phyloP scores from a whole-genome alignment of 30 jellyfish, hydroid and myxozoan species.

The Nemopilema nomurai region DNA sequence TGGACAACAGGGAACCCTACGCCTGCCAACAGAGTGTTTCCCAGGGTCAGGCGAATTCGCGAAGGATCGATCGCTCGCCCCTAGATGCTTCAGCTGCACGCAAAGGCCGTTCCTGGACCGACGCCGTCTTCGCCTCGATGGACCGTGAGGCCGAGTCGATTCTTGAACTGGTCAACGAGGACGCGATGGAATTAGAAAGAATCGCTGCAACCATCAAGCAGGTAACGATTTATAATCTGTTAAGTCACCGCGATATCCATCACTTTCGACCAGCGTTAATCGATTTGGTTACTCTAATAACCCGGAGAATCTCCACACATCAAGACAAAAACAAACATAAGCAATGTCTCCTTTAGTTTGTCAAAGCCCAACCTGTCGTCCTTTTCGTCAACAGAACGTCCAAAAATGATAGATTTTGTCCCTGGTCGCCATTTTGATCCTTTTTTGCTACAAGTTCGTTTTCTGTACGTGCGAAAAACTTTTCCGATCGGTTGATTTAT shows the following conservation, averaged over 20 bases:
- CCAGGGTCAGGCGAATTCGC: conserved; percentile 58
- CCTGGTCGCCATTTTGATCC: not conserved
- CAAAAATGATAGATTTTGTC: no score
- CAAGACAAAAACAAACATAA: conserved; percentile 34
- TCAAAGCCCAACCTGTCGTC: no score
- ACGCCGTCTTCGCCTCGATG: conserved; percentile 69
- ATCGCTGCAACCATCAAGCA: conserved; percentile 77
- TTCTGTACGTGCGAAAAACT: not conserved
- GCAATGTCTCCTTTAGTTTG: not conserved
- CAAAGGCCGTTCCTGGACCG: conserved; percentile 59
- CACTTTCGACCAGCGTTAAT: conserved; percentile 43
- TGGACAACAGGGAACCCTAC: conserved; percentile 63
- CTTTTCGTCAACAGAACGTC: no score
- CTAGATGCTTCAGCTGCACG: conserved; percentile 44
- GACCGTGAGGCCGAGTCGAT: conserved; percentile 65
- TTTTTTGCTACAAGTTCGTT: not conserved
- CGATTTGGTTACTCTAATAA: conserved; percentile 36
- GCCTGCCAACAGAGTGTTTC: conserved; percentile 66
- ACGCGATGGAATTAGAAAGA: conserved; percentile 72
- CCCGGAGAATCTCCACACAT: conserved; percentile 39
- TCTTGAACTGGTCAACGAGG: conserved; percentile 67
- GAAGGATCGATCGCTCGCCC: conserved; percentile 54
- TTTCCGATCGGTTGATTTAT: not conserved
- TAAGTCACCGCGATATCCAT: conserved; percentile 66
- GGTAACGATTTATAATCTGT: conserved; percentile 52